Base-by-base conservation (phyloP, 1,140 invertebrate genomes). In the Drosophila asahinai region DNA sequence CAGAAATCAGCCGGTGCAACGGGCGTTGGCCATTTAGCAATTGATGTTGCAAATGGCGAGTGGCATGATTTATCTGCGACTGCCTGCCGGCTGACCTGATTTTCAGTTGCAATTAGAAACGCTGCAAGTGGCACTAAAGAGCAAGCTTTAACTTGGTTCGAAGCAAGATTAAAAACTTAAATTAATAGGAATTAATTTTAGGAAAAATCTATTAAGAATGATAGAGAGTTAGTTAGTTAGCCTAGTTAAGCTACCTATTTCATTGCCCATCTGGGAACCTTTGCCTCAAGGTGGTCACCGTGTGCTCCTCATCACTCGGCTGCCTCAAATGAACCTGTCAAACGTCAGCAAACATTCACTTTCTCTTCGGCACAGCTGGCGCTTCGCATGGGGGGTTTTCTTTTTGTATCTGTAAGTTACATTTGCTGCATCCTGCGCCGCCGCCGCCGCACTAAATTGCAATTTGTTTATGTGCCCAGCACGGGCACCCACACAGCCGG, bases 281-380 rank as follows among this genome's bases (percentile, higher is more conserved):
- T 57, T 14, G 8, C 48, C 51, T 36, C 54, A 6, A n/a, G 57
- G 54, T 45, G 59, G 25, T 36, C 43, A 48, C 8, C 14, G 17
- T 11, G 36, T 57, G 54, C 54, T 33, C 22, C 30, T 42, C 67
- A 55, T 68, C 49, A 66, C 42, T 40, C 14, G 57, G 36, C 33
- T 66, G 77, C 83, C 63, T 89, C 77, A 87, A 81, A 87, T 89
- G 84, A 87, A 84, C 86, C 84, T 87, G 84, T 87, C 84, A 87
- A 84, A 84, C 83, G 67, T 84, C 61, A 78, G 87, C 84, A 75
- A 84, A 87, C 81, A 89, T 68, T 89, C 81, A 87, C 84, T 87
- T 87, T 87, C 84, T 87, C 84, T 81, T 89, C 80, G 54, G 27
- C 47, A 57, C 83, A 86, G 84, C 83, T 86, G 83, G 83, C 83